These are phyloP conservation scores for Arion vulgaris DNA, from an alignment of 1,140 invertebrate genomes.

Conservation along the genomic window DNA sequence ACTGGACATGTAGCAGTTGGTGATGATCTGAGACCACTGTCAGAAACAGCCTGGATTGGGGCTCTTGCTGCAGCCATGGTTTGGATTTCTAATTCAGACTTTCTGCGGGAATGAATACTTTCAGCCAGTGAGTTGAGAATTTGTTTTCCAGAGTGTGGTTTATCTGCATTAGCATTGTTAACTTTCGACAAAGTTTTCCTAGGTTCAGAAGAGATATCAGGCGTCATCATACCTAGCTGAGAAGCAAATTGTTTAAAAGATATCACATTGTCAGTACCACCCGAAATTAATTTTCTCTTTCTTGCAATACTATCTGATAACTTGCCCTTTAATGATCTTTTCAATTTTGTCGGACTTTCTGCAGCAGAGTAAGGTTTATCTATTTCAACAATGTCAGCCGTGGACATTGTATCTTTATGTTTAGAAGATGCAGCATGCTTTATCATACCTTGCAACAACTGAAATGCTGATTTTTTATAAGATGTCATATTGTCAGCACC, in stretches of 20 bases:
- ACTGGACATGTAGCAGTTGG: neutral
- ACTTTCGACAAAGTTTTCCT: no score
- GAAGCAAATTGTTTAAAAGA: no score
- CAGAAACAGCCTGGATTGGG: neutral
- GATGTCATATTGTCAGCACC: neutral
- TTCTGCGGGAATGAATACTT: neutral
- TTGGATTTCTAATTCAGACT: neutral
- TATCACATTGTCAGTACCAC: no score
- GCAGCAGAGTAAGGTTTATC: neutral
- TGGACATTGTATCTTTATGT: neutral
- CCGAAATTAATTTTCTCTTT: no score
- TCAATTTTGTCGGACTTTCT: no score
- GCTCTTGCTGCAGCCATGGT: neutral
- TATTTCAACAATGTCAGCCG: neutral
- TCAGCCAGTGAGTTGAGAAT: neutral
- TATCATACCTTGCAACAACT: neutral
- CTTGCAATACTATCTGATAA: no score
- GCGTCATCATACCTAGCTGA: no score
- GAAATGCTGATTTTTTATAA: neutral
- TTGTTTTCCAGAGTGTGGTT: neutral
- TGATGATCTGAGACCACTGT: neutral
- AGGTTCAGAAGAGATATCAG: no score
- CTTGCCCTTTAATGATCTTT: no score
- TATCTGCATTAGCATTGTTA: neutral
- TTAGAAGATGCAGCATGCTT: neutral